These are phyloP conservation scores for Brachyhypopomus gauderio DNA, from an alignment of 2,113 vertebrate species.

Conservation along the genomic window DNA sequence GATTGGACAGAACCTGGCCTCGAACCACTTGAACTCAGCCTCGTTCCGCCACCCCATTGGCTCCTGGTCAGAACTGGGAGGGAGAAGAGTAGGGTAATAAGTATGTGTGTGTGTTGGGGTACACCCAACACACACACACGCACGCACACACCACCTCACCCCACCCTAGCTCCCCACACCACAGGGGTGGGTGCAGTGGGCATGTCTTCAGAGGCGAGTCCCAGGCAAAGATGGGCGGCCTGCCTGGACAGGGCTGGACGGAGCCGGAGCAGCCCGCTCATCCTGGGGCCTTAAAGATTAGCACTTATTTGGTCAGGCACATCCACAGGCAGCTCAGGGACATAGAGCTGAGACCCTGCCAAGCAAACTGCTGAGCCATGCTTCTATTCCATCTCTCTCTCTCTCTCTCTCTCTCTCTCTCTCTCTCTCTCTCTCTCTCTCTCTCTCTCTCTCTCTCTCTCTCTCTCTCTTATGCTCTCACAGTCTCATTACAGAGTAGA, in stretches of 20 bases:
- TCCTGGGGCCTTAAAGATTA: constrained; percentile 46
- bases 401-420: neutral
- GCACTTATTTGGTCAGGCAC: constrained; percentile 45
- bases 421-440: neutral
- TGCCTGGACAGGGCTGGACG: constrained; percentile 32
- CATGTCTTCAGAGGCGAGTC: constrained; percentile 31
- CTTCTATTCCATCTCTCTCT: constrained; percentile 35
- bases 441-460: neutral
- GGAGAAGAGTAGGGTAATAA: constrained; percentile 20
- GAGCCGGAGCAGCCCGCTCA: constrained; percentile 12
- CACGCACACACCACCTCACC: neutral
- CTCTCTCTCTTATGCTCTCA: neutral
- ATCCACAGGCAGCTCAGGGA: constrained; percentile 33
- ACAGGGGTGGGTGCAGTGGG: neutral
- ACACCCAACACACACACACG: neutral
- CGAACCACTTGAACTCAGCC: constrained; percentile 62
- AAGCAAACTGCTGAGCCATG: constrained; percentile 51
- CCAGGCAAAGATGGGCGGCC: constrained; percentile 37
- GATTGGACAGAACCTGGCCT: constrained; percentile 67
- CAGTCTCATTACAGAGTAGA: too few species aligned
- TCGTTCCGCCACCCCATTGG: constrained; percentile 51
- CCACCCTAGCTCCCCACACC: too few species aligned
- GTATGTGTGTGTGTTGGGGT: neutral
- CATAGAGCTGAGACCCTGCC: constrained; percentile 29
- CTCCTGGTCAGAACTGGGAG: constrained; percentile 1